Percentiles rank a stretch among this genome's conserved stretches.
Conservation (phyloP, 2,113 vertebrate genomes). For the Oreochromis niloticus region DNA sequence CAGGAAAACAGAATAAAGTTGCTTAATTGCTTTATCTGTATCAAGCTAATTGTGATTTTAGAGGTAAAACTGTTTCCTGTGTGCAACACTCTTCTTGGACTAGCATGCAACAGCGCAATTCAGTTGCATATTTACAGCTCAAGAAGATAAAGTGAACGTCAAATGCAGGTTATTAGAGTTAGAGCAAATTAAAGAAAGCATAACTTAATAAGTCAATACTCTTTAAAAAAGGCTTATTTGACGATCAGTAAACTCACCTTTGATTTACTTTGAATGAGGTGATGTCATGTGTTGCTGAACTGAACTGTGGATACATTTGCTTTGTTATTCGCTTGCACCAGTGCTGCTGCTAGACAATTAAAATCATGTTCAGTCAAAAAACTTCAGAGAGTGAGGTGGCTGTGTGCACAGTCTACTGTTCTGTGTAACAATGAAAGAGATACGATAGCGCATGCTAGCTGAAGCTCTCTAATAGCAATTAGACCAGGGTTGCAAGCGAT, state of each 20-base stretch:
- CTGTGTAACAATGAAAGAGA: too few species aligned
- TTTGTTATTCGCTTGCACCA: neutral
- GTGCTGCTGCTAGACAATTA: too few species aligned
- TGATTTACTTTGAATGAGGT: neutral
- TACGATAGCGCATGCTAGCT: too few species aligned
- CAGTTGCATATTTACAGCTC: neutral
- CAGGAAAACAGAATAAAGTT: neutral
- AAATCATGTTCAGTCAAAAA: too few species aligned
- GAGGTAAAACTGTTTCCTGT: neutral
- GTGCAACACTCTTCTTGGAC: neutral
- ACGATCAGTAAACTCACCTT: neutral
- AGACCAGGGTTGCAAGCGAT: neutral
- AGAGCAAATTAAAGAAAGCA: neutral
- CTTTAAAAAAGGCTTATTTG: neutral
- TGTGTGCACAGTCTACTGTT: too few species aligned
- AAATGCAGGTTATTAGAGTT: neutral
- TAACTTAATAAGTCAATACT: neutral
- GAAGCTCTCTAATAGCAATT: neutral
- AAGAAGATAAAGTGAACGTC: neutral
- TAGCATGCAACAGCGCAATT: neutral
- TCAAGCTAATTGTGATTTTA: neutral
- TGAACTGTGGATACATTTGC: neutral
- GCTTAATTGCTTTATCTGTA: neutral
- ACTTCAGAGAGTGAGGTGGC: too few species aligned
- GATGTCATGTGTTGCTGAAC: neutral